Percentiles rank a stretch among this genome's conserved stretches.
Conservation (phyloP, 2,888 invertebrate species). For the Nemurella pictetii region DNA sequence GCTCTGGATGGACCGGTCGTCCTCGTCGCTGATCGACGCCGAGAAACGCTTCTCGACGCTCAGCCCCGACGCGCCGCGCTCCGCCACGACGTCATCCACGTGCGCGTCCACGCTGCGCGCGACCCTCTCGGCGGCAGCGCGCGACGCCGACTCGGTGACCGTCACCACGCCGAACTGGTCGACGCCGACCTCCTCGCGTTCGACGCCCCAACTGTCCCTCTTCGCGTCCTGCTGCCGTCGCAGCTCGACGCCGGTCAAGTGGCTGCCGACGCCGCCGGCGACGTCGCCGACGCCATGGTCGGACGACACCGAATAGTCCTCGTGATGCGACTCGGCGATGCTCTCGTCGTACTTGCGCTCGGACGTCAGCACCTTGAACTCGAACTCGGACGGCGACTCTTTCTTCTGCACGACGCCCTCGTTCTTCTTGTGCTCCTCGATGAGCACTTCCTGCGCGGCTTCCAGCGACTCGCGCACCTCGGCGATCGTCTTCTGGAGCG, state of each 20-base stretch:
- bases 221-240: constrained; percentile 28
- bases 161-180: constrained; percentile 31
- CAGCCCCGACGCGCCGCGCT: constrained; percentile 26
- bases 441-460: constrained; percentile 69
- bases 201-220: constrained; percentile 25
- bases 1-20: constrained; percentile 34
- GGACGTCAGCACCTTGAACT: constrained; percentile 60
- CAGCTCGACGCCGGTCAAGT: constrained; percentile 34
- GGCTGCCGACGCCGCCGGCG: constrained; percentile 27
- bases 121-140: constrained; percentile 24
- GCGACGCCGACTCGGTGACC: background rate
- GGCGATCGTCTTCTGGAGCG: constrained; percentile 63
- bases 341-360: constrained; percentile 45
- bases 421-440: constrained; percentile 68
- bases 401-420: constrained; percentile 57
- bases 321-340: constrained; percentile 45
- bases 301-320: constrained; percentile 38
- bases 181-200: constrained; percentile 35
- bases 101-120: constrained; percentile 34
- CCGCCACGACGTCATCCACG: constrained; percentile 36
- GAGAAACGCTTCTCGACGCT: constrained; percentile 36
- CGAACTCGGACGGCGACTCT: constrained; percentile 74
- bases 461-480: constrained; percentile 71
- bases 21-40: constrained; percentile 37
- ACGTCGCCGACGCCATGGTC: constrained; percentile 33